Evolutionary conservation across 2,113 vertebrate genomes (phyloP).

Genomic region (Sminthopsis crassicaudata): DNA sequence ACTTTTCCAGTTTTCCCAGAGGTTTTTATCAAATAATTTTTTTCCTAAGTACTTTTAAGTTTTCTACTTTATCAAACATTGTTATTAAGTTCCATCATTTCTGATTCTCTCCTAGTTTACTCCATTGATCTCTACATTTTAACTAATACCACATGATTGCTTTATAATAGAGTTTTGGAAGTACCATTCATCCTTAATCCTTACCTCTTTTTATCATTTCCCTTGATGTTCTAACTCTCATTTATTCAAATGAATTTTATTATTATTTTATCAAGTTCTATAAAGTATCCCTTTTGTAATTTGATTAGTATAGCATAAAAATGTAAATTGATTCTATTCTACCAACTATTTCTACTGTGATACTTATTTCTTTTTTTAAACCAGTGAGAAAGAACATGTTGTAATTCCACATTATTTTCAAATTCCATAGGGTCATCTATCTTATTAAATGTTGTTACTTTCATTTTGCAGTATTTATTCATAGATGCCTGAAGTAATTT

Average conservation of each 20-base stretch:
- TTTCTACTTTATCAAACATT: not conserved
- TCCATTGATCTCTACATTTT: not conserved
- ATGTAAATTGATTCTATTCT: not conserved
- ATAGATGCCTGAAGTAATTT: not conserved
- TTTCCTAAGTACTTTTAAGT: not conserved
- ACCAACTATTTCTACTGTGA: not conserved
- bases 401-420: not conserved
- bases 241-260: not conserved
- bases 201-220: not conserved
- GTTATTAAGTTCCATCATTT: not conserved
- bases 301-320: not conserved
- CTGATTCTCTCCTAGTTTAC: not conserved
- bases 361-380: not conserved
- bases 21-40: not conserved
- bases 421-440: not conserved
- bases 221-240: not conserved
- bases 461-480: not conserved
- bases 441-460: not conserved
- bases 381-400: not conserved
- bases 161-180: not conserved
- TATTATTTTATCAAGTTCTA: not conserved
- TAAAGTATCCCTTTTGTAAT: not conserved
- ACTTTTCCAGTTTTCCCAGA: not conserved
- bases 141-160: not conserved
- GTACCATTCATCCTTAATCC: not conserved